A percentile compares a stretch with the other conserved stretches of the same genome.
These are phyloP conservation scores for Apostichopus californicus DNA, from an alignment of 35 echinoderm and acorn worm species.

Conservation along the genomic window DNA sequence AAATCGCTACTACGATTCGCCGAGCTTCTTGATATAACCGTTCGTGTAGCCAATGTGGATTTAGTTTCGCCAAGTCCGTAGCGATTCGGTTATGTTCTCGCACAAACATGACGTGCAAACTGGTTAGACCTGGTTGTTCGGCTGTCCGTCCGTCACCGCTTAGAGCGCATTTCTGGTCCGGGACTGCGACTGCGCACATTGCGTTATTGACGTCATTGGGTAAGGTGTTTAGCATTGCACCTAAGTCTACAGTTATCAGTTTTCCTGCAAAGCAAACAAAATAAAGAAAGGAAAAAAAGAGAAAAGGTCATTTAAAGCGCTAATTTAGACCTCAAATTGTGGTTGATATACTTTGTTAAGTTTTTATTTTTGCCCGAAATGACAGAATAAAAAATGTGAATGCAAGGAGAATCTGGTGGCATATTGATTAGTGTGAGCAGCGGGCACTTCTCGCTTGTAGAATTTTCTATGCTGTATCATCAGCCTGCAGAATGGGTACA, in stretches of 20 bases:
- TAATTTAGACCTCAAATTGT: too few relatives aligned
- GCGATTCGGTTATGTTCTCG: conserved; percentile 69
- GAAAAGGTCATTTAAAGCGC: too few relatives aligned
- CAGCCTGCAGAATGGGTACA: too few relatives aligned
- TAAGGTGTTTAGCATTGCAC: background rate
- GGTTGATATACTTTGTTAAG: too few relatives aligned
- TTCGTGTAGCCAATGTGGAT: conserved; percentile 56
- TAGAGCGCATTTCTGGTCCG: conserved; percentile 4
- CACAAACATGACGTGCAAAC: conserved; percentile 40
- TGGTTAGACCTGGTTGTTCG: conserved; percentile 48
- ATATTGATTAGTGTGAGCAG: too few relatives aligned
- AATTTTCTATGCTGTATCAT: too few relatives aligned
- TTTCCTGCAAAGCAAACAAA: background rate
- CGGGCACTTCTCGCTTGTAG: too few relatives aligned
- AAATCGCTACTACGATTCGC: conserved; percentile 61
- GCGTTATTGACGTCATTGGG: background rate
- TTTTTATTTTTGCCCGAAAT: too few relatives aligned
- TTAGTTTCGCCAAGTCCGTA: conserved; percentile 29
- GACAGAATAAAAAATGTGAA: too few relatives aligned
- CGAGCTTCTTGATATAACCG: conserved; percentile 56
- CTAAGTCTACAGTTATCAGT: background rate
- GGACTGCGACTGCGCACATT: background rate
- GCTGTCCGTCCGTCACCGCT: conserved; percentile 52
- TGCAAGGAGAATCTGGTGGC: too few relatives aligned
- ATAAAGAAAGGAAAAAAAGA: too few relatives aligned